phyloP scores from a whole-genome alignment of 1,140 invertebrate genomes.

The Drosophila ficusphila region DNA sequence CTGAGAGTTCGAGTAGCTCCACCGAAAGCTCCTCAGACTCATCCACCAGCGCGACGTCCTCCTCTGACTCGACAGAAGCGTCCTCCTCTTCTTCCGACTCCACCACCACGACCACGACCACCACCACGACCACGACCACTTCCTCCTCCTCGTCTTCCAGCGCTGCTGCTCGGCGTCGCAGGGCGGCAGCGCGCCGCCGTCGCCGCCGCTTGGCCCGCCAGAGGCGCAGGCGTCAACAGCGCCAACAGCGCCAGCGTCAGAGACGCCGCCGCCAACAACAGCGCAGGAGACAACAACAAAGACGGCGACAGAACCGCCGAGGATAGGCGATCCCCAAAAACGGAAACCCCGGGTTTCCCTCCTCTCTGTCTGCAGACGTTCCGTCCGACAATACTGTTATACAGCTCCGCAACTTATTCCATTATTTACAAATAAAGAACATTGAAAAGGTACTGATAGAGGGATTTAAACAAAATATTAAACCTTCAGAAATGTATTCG shows the following conservation, averaged over 20 bases:
- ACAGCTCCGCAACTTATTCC: too few species aligned
- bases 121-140: neutral
- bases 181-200: conserved; percentile 3
- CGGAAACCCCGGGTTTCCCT: too few species aligned
- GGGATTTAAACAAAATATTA: too few species aligned
- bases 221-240: conserved; percentile 10
- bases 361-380: too few species aligned
- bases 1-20: conserved; percentile 1
- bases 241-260: conserved; percentile 10
- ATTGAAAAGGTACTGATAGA: too few species aligned
- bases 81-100: neutral
- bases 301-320: conserved; percentile 1
- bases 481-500: too few species aligned
- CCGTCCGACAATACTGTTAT: too few species aligned
- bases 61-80: neutral
- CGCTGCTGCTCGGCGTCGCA: conserved; percentile 16
- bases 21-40: neutral
- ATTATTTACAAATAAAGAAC: too few species aligned
- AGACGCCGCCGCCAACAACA: conserved; percentile 11
- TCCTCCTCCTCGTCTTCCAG: conserved; percentile 14
- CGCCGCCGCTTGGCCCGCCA: conserved; percentile 20
- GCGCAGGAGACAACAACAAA: conserved; percentile 1
- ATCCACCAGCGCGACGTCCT: neutral
- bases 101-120: neutral
- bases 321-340: conserved; percentile 3